phyloP scores from a whole-genome alignment of 2,113 vertebrate species.

The Nycticorax nycticorax region DNA sequence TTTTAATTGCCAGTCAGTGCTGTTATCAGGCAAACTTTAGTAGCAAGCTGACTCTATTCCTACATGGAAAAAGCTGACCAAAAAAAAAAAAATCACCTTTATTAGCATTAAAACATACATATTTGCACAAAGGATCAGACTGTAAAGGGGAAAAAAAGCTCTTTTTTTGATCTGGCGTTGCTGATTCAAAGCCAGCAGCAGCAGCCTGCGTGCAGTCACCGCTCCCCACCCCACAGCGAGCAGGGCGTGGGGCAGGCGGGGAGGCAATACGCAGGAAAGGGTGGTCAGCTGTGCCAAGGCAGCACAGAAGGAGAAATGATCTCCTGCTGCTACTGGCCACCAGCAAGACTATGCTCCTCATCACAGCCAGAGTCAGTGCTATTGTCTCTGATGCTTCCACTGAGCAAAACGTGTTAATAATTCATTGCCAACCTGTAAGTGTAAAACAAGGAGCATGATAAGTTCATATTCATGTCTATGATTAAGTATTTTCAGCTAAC shows the following conservation, averaged over 20 bases:
- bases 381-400: background rate
- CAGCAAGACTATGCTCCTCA: background rate
- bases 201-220: too few species aligned
- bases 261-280: background rate
- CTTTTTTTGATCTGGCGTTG: background rate
- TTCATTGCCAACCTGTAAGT: background rate
- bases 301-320: background rate
- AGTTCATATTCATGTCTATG: background rate
- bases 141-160: background rate
- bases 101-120: background rate
- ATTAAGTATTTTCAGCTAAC: constrained; percentile 39
- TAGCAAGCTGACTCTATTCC: background rate
- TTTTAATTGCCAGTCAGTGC: background rate
- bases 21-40: background rate
- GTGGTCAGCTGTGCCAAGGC: background rate
- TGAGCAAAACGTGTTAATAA: background rate
- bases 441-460: background rate
- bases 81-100: background rate
- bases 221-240: background rate
- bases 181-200: background rate
- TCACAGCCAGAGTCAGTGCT: background rate
- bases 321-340: background rate
- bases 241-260: background rate
- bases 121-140: background rate
- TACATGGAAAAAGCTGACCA: background rate